Conservation (phyloP, 2,113 vertebrate genomes). For the Mixornis gularis region DNA sequence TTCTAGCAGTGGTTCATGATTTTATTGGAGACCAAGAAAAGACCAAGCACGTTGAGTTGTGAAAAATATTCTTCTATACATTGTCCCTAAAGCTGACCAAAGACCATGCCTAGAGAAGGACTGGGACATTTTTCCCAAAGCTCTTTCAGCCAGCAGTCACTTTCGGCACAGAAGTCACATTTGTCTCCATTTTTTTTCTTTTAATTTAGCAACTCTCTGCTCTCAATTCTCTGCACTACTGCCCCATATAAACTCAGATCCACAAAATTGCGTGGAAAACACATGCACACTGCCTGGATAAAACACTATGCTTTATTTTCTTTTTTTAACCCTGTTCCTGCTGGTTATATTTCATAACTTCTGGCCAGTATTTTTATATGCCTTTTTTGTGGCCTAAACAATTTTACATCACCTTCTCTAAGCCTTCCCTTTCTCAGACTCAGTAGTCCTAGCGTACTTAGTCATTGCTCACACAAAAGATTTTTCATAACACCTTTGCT, state of each 20-base stretch:
- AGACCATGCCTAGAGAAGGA: not conserved
- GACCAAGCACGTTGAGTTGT: not conserved
- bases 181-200: not conserved
- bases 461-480: not conserved
- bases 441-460: not conserved
- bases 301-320: not conserved
- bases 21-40: not conserved
- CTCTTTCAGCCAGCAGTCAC: not conserved
- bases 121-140: not conserved
- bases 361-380: not conserved
- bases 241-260: not conserved
- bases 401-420: not conserved
- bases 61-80: not conserved
- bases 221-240: not conserved
- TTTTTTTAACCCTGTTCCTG: not conserved
- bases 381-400: not conserved
- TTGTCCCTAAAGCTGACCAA: not conserved
- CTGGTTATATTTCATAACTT: not conserved
- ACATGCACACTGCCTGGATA: not conserved
- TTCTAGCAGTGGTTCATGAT: not conserved
- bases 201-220: not conserved
- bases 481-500: not conserved
- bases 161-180: not conserved
- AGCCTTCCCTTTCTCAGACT: not conserved
- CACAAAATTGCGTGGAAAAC: not conserved